Evolutionary conservation across 2,113 vertebrate species (phyloP), one percentile per base, ranked within the genome.

Genomic region (Labrus mixtus): DNA sequence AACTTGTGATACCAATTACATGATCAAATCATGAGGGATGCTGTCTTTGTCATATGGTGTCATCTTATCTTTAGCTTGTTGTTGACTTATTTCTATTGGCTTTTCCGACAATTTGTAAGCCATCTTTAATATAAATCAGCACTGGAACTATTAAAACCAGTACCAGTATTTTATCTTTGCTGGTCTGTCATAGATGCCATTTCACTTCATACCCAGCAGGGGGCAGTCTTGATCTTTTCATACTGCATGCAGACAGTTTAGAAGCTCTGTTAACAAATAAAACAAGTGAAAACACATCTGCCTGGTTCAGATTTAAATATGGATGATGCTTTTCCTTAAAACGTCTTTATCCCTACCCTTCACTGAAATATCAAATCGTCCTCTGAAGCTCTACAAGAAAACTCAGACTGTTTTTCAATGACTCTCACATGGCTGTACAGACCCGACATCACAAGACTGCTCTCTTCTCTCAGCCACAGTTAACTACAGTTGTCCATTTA

Each of bases 1-100:
- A 72, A 71, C 90, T 79, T 87, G 82, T 91, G 88, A 88, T 72
- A 73, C 79, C 72, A 86, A 88, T 84, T 79, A 86, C 20, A 2
- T 85, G 87, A 90, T 89, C 16, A 66, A 73, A 87, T 90, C 63
- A 89, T 17, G 37, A 36, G 15, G 50, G 79, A 72, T 4, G 9
- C 60, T 63, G 54, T 74, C 29, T 59, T 15, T 20, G 6, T 55
- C 63, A n/a, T n/a, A n/a, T n/a, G n/a, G n/a, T 64, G 12, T 54
- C 12, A 55, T 71, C 43, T 59, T 55, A 37, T 20, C n/a, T 6
- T 25, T 57, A 51, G 48, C 48, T 51, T 51, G 15, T 19, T 16
- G 17, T n/a, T 7, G 13, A 48, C 17, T n/a, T n/a, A 20, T 15
- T 9, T 51, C 13, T 7, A 48, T 33, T 33, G 15, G 17, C 1